Conservation (phyloP, 2,888 invertebrate species). For the Phania funesta region DNA sequence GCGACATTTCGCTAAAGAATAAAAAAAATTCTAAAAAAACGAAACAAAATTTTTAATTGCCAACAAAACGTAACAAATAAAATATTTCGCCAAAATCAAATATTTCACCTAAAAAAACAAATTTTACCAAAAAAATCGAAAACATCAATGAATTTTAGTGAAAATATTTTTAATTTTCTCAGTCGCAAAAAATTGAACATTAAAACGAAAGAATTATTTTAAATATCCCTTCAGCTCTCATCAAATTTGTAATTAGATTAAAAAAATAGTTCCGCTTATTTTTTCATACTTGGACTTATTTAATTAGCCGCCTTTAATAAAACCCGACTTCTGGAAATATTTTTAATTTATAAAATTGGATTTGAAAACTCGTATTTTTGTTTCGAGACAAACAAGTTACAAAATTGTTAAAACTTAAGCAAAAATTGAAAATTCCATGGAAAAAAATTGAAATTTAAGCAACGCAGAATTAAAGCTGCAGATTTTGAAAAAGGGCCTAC, state of each 20-base stretch:
- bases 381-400: neutral
- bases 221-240: neutral
- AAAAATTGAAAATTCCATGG: neutral
- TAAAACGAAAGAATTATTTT: neutral
- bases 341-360: neutral
- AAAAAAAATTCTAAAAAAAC: no score
- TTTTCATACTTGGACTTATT: neutral
- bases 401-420: neutral
- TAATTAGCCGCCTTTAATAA: constrained; percentile 23
- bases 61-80: no score
- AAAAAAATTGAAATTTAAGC: neutral
- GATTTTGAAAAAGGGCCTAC: neutral
- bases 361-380: neutral
- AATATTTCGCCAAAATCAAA: no score
- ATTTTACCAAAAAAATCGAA: no score
- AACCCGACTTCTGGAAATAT: neutral
- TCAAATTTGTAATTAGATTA: neutral
- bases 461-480: neutral
- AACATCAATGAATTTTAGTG: no score
- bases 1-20: no score
- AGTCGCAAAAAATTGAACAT: no score
- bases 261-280: neutral
- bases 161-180: no score
- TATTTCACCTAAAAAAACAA: no score
- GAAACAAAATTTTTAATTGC: no score